These are phyloP conservation scores for Anaspis maculata DNA, from an alignment of 2,888 invertebrate genomes.

Conservation along the genomic window DNA sequence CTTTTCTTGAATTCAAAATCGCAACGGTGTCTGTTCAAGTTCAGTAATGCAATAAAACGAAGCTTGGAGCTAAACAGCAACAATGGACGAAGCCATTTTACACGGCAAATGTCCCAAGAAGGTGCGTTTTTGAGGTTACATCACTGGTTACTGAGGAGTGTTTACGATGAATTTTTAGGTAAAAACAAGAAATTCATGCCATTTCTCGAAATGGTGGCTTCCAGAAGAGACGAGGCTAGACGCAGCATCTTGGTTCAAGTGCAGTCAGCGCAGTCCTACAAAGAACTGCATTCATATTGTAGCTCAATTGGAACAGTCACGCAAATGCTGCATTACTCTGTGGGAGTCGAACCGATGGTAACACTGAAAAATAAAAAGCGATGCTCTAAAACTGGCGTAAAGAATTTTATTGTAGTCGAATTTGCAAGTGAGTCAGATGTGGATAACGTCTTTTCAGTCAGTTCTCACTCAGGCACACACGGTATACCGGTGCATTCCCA, in stretches of 20 bases:
- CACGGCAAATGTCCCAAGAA: no score
- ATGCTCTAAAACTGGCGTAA: conserved; percentile 9
- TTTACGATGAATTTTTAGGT: no score
- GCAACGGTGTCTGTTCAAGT: no score
- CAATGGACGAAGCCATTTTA: no score
- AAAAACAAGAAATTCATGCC: conserved; percentile 23
- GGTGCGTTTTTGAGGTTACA: no score
- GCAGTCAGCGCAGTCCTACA: conserved; percentile 58
- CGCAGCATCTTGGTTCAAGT: conserved; percentile 70
- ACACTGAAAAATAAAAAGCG: no score
- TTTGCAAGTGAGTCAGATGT: conserved; percentile 51
- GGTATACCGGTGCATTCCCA: conserved; percentile 59
- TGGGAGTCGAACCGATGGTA: conserved; percentile 38
- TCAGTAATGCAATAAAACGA: no score
- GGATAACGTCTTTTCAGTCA: conserved; percentile 47
- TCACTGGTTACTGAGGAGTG: no score
- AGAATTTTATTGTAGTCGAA: conserved; percentile 73
- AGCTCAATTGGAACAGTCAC: conserved; percentile 55
- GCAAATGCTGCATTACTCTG: conserved; percentile 57
- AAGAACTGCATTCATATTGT: conserved; percentile 63
- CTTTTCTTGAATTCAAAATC: no score
- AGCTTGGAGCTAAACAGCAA: no score
- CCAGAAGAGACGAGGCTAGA: conserved; percentile 56
- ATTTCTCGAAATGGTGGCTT: conserved; percentile 51
- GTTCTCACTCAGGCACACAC: conserved; percentile 50